Conservation (phyloP, 1,140 invertebrate species). For the Lordiphosa collinella region DNA sequence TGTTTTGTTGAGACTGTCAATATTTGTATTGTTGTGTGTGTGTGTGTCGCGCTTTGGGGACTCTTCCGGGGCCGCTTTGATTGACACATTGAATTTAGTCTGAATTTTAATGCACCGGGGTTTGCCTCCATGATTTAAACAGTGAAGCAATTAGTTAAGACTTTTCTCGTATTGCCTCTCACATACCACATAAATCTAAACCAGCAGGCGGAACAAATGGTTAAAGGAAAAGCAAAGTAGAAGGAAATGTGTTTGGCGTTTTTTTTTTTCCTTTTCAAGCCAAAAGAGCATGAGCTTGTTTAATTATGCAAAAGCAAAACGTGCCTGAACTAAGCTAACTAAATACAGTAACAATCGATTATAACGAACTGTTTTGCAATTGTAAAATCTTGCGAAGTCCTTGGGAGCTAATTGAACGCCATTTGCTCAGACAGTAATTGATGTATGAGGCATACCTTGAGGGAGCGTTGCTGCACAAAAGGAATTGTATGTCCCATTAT, state of each 20-base stretch:
- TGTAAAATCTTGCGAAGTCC: background rate
- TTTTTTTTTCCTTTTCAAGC: too few species aligned
- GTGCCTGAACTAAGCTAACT: constrained; percentile 46
- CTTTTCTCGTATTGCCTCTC: background rate
- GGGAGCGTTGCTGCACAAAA: constrained; percentile 20
- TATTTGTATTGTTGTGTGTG: constrained; percentile 48
- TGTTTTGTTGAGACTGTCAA: constrained; percentile 47
- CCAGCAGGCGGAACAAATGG: constrained; percentile 4
- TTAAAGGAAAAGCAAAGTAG: constrained; percentile 11
- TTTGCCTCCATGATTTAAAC: constrained; percentile 9
- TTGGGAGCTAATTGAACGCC: constrained; percentile 69
- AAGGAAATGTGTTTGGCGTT: background rate
- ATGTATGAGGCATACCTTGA: constrained; percentile 51
- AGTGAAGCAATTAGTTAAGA: constrained; percentile 46
- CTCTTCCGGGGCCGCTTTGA: constrained; percentile 49
- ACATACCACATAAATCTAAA: constrained; percentile 1
- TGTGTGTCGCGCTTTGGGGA: constrained; percentile 22
- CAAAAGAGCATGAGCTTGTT: too few species aligned
- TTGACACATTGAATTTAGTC: constrained; percentile 62
- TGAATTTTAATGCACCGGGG: background rate
- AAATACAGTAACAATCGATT: constrained; percentile 1
- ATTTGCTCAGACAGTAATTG: constrained; percentile 72
- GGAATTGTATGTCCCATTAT: constrained; percentile 15
- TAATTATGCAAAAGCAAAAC: constrained; percentile 3
- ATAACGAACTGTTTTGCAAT: background rate